Evolutionary conservation across 2,113 vertebrate species (phyloP), one percentile per base, ranked within the genome.

Genomic region (Paedocypris sp.): DNA sequence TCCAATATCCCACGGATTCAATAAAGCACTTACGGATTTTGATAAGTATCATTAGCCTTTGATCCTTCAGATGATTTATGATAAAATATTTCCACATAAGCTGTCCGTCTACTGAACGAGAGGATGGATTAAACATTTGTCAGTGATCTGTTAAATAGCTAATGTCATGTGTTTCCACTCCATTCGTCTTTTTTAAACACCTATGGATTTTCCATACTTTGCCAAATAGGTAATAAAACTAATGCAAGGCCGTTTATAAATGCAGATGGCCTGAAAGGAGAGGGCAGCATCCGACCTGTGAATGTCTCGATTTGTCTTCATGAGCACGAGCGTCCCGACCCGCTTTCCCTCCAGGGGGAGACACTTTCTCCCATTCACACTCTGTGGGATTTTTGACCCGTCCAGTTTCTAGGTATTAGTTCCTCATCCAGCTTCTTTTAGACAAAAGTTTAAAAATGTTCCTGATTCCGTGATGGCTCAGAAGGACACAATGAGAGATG

Each of bases 1-100:
- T 66, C 69, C 66, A 64, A 71, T 83, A 82, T 72, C 77, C 79
- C 79, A 79, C 80, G 81, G 82, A 83, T 83, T 81, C 76, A 75
- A 69, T 51, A 68, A 66, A 80, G 80, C 81, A 84, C 84, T 86
- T 83, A 84, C 49, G 52, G 74, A 80, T 71, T 75, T 77, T 82
- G 75, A 80, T 78, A 78, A 81, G 77, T 78, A 75, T 79, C 75
- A 74, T 84, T 82, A 82, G 61, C 75, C 78, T 79, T 52, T 77
- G 76, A 68, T 77, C 77, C 77, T 66, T 69, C 56, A 76, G 52
- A 75, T 77, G 80, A 87, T 82, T 63, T 69, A 83, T 75, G 58
- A 20, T 51, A 11, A 70, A 15, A 74, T 9, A 29, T 71, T 76
- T 85, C 77, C 75, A 66, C 70, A 80, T 67, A 79, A 80, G 75